phyloP scores from a whole-genome alignment of 1,140 invertebrate genomes.

The Drosophila ogumai region DNA sequence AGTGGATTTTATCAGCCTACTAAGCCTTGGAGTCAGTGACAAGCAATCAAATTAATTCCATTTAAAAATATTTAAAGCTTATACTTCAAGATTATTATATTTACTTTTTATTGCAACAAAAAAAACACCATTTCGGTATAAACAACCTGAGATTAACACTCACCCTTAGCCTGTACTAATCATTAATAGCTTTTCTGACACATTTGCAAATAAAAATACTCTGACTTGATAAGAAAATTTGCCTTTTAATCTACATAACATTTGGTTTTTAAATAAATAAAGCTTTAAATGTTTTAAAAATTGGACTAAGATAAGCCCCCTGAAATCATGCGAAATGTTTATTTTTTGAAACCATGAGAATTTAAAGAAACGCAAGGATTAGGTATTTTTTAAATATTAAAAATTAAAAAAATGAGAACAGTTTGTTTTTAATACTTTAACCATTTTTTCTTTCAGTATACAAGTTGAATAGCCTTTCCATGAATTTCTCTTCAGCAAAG shows the following conservation, averaged over 20 bases:
- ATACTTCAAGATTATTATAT: not conserved
- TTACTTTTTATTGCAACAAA: not conserved
- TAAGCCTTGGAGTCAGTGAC: not conserved
- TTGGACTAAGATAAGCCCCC: not conserved
- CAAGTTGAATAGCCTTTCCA: not conserved
- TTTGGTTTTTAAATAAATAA: not conserved
- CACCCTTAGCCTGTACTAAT: not conserved
- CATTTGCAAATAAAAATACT: constrained; percentile 5
- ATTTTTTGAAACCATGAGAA: not conserved
- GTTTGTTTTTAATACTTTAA: not conserved
- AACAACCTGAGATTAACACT: not conserved
- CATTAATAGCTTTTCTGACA: constrained; percentile 3
- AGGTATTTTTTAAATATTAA: too few relatives aligned
- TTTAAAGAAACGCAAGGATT: not conserved
- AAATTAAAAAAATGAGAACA: not conserved
- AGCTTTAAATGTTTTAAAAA: not conserved
- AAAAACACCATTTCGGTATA: not conserved
- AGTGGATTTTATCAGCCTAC: too few relatives aligned
- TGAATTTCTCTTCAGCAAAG: not conserved
- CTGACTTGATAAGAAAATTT: not conserved
- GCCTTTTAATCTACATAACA: not conserved
- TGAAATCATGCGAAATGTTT: not conserved
- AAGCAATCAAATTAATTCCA: not conserved
- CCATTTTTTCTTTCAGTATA: not conserved
- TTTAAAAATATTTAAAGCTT: not conserved